phyloP scores from a whole-genome alignment of 1,140 invertebrate genomes.

The Proctacanthus coquilletti region DNA sequence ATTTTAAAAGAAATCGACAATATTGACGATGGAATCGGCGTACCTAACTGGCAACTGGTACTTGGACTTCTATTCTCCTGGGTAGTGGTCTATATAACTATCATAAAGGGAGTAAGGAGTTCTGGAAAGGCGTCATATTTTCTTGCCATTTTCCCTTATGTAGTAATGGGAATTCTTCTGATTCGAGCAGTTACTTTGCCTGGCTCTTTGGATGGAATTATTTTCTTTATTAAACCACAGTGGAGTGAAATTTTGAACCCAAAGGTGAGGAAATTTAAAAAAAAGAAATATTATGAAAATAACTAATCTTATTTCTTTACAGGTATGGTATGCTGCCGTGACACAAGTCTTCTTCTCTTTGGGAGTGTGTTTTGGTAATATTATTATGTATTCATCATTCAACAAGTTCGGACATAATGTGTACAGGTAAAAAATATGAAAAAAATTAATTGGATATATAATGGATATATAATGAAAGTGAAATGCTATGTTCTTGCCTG shows the following conservation, averaged over 20 bases:
- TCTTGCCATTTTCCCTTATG: conserved; percentile 71
- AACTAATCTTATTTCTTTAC: neutral
- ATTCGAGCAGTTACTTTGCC: conserved; percentile 55
- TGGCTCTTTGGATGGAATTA: conserved; percentile 57
- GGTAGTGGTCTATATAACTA: conserved; percentile 57
- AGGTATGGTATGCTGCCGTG: conserved; percentile 66
- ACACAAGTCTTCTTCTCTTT: conserved; percentile 77
- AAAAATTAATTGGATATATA: too few relatives aligned
- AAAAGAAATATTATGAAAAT: too few relatives aligned
- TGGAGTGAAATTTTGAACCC: conserved; percentile 53
- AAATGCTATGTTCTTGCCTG: too few relatives aligned
- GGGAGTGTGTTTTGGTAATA: conserved; percentile 63
- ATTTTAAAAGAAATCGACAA: conserved; percentile 49
- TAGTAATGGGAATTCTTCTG: conserved; percentile 62
- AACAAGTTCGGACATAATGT: conserved; percentile 68
- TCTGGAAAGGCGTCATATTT: conserved; percentile 70
- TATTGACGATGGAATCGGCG: conserved; percentile 53
- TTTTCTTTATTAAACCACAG: conserved; percentile 56
- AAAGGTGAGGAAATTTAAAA: conserved; percentile 44
- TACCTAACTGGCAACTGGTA: conserved; percentile 58
- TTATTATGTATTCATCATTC: conserved; percentile 71
- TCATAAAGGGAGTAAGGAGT: conserved; percentile 60
- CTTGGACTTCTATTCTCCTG: conserved; percentile 64
- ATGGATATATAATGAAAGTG: too few relatives aligned
- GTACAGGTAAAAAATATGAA: conserved; percentile 64